Evolutionary conservation across 2,888 invertebrate species (phyloP).

Genomic region (Polietes domitor): DNA sequence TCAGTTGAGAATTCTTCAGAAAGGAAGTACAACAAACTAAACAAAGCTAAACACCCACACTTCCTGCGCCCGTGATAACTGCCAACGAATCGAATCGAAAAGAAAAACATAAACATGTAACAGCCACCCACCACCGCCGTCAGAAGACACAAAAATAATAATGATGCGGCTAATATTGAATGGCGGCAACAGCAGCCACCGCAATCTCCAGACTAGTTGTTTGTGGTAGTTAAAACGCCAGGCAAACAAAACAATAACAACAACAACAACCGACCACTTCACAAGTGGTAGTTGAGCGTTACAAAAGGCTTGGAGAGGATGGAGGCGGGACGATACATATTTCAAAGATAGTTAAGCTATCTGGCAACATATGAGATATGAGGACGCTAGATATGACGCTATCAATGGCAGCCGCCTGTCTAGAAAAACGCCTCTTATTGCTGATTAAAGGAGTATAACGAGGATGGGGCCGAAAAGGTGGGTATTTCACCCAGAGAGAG

Average conservation of each 20-base stretch:
- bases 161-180: conserved; percentile 48
- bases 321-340: background rate
- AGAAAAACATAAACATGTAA: conserved; percentile 16
- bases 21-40: conserved; percentile 1
- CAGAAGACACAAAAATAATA: background rate
- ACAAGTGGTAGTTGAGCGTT: background rate
- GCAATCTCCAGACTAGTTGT: background rate
- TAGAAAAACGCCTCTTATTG: conserved; percentile 28
- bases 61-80: background rate
- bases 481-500: too few relatives aligned
- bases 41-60: conserved; percentile 4
- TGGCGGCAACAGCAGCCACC: background rate
- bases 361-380: background rate
- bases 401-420: background rate
- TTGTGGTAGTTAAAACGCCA: background rate
- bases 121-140: conserved; percentile 34
- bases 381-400: conserved; percentile 12
- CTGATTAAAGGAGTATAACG: background rate
- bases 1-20: conserved; percentile 28
- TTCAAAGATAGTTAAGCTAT: conserved; percentile 22
- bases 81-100: background rate
- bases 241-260: background rate
- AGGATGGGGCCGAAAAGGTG: background rate
- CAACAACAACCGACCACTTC: background rate
- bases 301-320: background rate